Conservation (phyloP, 1,140 invertebrate genomes). For the Macrobrachium rosenbergii region DNA sequence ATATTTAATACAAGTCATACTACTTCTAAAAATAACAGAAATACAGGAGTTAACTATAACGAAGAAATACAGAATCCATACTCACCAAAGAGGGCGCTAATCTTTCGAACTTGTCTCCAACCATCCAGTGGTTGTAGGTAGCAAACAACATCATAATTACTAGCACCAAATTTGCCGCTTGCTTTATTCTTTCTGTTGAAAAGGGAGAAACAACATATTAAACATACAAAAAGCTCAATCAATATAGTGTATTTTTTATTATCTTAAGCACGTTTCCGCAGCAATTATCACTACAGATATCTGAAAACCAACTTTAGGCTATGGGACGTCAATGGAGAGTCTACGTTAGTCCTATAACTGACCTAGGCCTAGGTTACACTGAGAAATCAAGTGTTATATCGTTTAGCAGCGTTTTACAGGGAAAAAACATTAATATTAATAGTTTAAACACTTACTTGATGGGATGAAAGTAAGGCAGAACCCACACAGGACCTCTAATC, state of each 20-base stretch:
- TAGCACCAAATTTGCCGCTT: slow-evolving; percentile 50
- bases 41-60: slow-evolving; percentile 79
- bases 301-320: too few species aligned
- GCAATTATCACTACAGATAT: too few species aligned
- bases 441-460: slow-evolving; percentile 77
- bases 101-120: slow-evolving; percentile 63
- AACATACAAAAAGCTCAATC: too few species aligned
- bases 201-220: background rate
- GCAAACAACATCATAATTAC: slow-evolving; percentile 59
- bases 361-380: too few species aligned
- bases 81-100: slow-evolving; percentile 58
- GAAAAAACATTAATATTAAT: background rate
- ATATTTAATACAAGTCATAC: background rate
- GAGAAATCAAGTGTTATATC: too few species aligned
- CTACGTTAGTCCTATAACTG: too few species aligned
- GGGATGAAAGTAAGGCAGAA: slow-evolving; percentile 89
- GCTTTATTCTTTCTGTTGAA: slow-evolving; percentile 57
- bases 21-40: background rate
- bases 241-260: too few species aligned
- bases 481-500: slow-evolving; percentile 91
- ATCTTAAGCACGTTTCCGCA: too few species aligned
- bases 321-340: too few species aligned
- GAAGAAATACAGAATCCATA: background rate
- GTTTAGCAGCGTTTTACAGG: background rate
- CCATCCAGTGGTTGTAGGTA: slow-evolving; percentile 62